Base-by-base conservation (phyloP, 2,113 vertebrate genomes). In the Campylomormyrus tamandua region DNA sequence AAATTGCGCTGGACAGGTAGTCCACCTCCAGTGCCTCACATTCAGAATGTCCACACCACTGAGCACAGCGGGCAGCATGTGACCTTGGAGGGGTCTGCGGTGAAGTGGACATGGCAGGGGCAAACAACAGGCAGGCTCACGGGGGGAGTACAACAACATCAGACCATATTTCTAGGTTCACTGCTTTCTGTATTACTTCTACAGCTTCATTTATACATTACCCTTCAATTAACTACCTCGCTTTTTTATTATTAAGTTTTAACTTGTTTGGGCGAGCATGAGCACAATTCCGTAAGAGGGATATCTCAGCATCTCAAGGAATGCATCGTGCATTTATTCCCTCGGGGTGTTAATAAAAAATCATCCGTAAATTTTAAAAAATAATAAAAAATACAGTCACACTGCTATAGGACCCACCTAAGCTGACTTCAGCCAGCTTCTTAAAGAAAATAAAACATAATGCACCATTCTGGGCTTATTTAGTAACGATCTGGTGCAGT, bases 71-170 rank as follows among this genome's bases (percentile, higher is more conserved):
- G 74, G 77, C 31, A 35, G 31, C 39, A 9, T 7, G 11, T 56
- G 89, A 77, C 89, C 77, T 88, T 56, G 88, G 70, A 4, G 70
- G 15, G 19, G 39, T 62, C 87, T 9, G 56, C 87, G 5, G n/a
- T 46, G 45, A 80, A 89, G 66, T 89, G 89, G 89, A 80, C 89
- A 58, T 56, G 35, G 77, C 49, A 24, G 70, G 31, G 50, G 24
- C 53, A 27, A 89, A 58, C 31, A 45, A 19, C 50, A 24, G 77
- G 19, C 89, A 19, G 50, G 31, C 77, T 15, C 74, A 17, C 4
- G 52, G 80, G 77, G 24, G 80, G 56, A 31, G 89, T 24, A 5
- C 24, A 24, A 31, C 83, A 27, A 50, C 89, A 83, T 89, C 89
- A 46, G 3, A 42, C 80, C n/a, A 35, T 62, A 39, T 46, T 45